These are phyloP conservation scores for Bombylius discolor DNA, from an alignment of 2,888 invertebrate species.

Conservation along the genomic window DNA sequence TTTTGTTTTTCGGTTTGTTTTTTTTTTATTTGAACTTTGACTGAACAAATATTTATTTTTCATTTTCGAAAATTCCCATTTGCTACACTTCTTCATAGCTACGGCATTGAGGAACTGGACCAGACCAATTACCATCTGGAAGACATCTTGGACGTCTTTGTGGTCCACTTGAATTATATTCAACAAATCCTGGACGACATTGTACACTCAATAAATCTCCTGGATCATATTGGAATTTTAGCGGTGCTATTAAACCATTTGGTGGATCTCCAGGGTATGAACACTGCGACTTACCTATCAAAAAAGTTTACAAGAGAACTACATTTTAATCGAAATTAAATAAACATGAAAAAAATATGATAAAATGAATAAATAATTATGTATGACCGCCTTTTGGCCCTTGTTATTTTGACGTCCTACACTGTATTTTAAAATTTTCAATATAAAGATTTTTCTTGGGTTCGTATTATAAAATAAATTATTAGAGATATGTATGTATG, in stretches of 20 bases:
- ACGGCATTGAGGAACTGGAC: constrained; percentile 51
- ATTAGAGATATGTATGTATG: too few relatives aligned
- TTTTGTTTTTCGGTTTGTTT: too few relatives aligned
- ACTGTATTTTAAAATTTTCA: too few relatives aligned
- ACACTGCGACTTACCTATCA: constrained; percentile 55
- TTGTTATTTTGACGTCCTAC: too few relatives aligned
- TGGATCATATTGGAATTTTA: constrained; percentile 61
- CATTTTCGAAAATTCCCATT: too few relatives aligned
- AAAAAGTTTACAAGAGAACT: background rate
- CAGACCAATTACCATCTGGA: constrained; percentile 56
- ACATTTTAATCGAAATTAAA: too few relatives aligned
- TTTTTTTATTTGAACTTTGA: too few relatives aligned
- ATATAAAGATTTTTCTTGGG: too few relatives aligned
- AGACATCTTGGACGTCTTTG: constrained; percentile 49
- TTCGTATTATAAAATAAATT: too few relatives aligned
- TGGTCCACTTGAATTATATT: constrained; percentile 37
- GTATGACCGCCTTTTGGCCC: background rate
- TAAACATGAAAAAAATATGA: too few relatives aligned
- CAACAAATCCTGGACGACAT: constrained; percentile 52
- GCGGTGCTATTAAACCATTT: constrained; percentile 54
- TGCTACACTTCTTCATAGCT: constrained; percentile 47
- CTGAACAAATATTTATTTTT: too few relatives aligned
- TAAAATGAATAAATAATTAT: background rate
- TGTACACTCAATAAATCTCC: constrained; percentile 57
- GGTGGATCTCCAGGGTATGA: constrained; percentile 59